phyloP scores from a whole-genome alignment of 1,140 invertebrate genomes.

The Cheumatopsyche charites region DNA sequence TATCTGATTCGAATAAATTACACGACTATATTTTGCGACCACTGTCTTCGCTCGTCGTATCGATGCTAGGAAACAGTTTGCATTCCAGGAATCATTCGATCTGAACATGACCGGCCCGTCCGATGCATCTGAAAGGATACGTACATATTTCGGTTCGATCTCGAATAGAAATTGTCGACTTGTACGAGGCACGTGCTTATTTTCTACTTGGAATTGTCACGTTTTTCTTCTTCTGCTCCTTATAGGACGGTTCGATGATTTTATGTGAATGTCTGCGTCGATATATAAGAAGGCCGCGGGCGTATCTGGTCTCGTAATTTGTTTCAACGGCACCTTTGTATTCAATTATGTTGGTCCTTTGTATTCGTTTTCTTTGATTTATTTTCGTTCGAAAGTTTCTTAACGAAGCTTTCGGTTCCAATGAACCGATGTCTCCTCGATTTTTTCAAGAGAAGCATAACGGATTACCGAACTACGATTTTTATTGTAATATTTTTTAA shows the following conservation, averaged over 20 bases:
- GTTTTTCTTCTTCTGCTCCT: not conserved
- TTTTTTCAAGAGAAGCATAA: constrained; percentile 11
- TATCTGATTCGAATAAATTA: constrained; percentile 36
- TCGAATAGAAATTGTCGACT: not conserved
- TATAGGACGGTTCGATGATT: not conserved
- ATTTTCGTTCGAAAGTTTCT: not conserved
- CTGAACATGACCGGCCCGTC: constrained; percentile 7
- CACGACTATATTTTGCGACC: constrained; percentile 32
- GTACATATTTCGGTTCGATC: constrained; percentile 20
- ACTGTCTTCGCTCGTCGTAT: constrained; percentile 23
- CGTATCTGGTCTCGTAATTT: not conserved
- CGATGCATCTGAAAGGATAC: constrained; percentile 23
- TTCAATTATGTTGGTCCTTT: no score
- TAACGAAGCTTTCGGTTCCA: not conserved
- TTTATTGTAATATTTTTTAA: not conserved
- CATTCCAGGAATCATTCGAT: constrained; percentile 32
- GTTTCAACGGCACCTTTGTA: not conserved
- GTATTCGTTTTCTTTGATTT: not conserved
- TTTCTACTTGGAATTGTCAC: constrained; percentile 6
- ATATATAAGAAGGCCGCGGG: not conserved
- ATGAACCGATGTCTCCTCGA: not conserved
- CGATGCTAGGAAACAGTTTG: constrained; percentile 6
- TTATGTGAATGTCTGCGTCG: not conserved
- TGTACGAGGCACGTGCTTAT: not conserved
- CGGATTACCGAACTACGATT: constrained; percentile 24